These are phyloP conservation scores for Macrophya annulata DNA, from an alignment of 2,888 invertebrate genomes.

Conservation along the genomic window DNA sequence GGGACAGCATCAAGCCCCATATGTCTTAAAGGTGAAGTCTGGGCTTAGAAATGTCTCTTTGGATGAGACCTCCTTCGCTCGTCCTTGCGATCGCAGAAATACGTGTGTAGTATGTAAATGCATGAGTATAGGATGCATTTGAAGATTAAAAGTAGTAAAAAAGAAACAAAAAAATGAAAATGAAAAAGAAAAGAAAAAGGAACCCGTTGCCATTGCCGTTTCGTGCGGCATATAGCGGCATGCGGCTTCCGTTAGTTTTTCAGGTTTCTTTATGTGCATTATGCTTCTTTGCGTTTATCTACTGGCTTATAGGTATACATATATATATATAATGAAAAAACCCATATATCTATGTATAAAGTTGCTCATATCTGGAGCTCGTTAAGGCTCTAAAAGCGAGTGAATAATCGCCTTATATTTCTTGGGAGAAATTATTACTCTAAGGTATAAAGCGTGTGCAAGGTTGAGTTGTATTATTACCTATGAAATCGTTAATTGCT, in stretches of 20 bases:
- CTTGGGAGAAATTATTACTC: background rate
- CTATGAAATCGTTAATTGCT: slow-evolving; percentile 30
- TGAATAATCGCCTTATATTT: slow-evolving; percentile 18
- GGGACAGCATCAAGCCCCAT: background rate
- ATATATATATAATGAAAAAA: too few relatives aligned
- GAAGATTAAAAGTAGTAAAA: slow-evolving; percentile 33
- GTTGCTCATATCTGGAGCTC: slow-evolving; percentile 3
- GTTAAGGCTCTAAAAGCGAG: slow-evolving; percentile 16
- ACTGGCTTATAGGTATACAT: background rate
- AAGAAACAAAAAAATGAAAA: background rate
- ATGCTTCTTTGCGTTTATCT: background rate
- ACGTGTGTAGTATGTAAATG: background rate
- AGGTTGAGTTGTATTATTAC: background rate
- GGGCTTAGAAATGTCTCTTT: slow-evolving; percentile 6
- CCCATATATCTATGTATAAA: background rate
- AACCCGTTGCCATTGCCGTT: background rate
- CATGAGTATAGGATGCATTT: slow-evolving; percentile 17
- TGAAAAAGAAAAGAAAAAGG: background rate
- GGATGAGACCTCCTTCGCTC: background rate
- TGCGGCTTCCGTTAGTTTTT: background rate
- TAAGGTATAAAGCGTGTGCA: background rate
- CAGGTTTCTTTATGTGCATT: background rate
- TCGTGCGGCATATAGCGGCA: background rate
- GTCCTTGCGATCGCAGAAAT: background rate
- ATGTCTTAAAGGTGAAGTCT: background rate